phyloP scores from a whole-genome alignment of 23 tunicate species.

The Trididemnum nubilum region DNA sequence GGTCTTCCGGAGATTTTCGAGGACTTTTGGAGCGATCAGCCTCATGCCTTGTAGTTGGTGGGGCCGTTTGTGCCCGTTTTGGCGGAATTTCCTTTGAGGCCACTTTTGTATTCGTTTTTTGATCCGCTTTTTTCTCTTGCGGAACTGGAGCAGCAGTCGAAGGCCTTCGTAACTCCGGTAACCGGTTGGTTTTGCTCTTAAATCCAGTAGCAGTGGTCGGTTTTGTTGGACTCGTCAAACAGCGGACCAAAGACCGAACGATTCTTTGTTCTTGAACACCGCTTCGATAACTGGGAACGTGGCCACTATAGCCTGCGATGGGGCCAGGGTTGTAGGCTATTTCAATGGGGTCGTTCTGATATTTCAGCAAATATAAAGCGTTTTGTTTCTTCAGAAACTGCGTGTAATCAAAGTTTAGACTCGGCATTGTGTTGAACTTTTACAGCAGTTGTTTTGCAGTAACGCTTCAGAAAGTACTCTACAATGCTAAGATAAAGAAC shows the following conservation, averaged over 20 bases:
- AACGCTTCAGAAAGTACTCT: no score
- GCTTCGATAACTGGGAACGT: constrained; percentile 70
- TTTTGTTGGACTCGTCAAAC: constrained; percentile 74
- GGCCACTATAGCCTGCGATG: constrained; percentile 72
- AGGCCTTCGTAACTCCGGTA: constrained; percentile 9
- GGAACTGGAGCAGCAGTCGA: constrained; percentile 1
- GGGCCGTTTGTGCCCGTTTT: constrained; percentile 55
- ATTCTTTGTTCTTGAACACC: constrained; percentile 70
- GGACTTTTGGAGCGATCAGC: neutral
- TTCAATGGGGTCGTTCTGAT: constrained; percentile 80
- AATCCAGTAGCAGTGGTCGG: constrained; percentile 83
- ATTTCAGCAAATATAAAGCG: constrained; percentile 71
- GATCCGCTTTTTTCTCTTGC: neutral
- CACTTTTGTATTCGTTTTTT: neutral
- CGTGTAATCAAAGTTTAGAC: constrained; percentile 79
- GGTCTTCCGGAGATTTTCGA: neutral
- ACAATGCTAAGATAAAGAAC: no score
- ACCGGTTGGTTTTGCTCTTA: constrained; percentile 10
- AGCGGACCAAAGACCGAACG: constrained; percentile 72
- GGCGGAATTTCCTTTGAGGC: neutral
- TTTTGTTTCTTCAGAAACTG: constrained; percentile 76
- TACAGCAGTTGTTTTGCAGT: no score
- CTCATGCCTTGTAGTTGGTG: constrained; percentile 30
- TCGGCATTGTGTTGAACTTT: constrained; percentile 54
- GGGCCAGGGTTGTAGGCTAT: constrained; percentile 64